These are phyloP conservation scores for Psilanteris sp. DNA, from an alignment of 1,140 invertebrate species.

Conservation along the genomic window DNA sequence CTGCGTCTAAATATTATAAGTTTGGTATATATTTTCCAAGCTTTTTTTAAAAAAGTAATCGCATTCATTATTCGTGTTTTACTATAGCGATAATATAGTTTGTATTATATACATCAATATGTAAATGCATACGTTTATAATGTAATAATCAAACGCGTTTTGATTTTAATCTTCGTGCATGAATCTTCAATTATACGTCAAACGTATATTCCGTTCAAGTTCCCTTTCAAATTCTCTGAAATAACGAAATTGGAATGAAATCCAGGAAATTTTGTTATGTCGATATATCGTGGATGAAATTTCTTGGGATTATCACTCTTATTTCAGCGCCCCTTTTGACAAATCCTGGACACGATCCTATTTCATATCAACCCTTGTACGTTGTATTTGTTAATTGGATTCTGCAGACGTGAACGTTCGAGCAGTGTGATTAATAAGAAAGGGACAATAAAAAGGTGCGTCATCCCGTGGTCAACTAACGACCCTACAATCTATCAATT, in stretches of 20 bases:
- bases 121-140: no score
- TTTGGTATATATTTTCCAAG: no score
- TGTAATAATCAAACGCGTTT: no score
- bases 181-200: constrained; percentile 16
- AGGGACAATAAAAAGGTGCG: constrained; percentile 49
- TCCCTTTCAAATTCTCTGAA: constrained; percentile 33
- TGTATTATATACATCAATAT: no score
- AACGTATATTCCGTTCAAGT: not conserved
- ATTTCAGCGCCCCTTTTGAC: constrained; percentile 43
- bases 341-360: constrained; percentile 46
- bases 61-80: no score
- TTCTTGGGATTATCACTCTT: constrained; percentile 38
- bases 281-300: constrained; percentile 35
- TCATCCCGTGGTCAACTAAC: constrained; percentile 46
- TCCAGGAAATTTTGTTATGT: constrained; percentile 40
- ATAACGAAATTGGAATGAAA: constrained; percentile 25
- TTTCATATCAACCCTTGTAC: constrained; percentile 55
- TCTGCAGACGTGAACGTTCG: constrained; percentile 34
- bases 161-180: not conserved
- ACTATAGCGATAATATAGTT: no score
- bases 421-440: constrained; percentile 51
- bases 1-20: no score
- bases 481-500: constrained; percentile 53
- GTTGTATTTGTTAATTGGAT: constrained; percentile 58
- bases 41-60: no score